phyloP scores from a whole-genome alignment of 2,113 vertebrate genomes.

The Gadus macrocephalus region DNA sequence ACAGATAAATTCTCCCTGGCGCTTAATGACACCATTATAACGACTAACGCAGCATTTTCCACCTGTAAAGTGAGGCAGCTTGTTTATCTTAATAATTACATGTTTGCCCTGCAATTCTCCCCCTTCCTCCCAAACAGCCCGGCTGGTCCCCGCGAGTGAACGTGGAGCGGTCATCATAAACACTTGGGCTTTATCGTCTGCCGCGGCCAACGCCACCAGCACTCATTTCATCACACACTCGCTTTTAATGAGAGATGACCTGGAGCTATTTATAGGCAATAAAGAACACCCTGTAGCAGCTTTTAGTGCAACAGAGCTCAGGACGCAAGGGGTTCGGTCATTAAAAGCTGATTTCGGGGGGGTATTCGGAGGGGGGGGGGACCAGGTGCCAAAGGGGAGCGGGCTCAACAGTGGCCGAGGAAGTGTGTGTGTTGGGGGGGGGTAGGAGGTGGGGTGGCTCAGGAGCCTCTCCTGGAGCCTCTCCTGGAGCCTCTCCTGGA shows the following conservation, averaged over 20 bases:
- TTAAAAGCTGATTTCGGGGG: slow-evolving; percentile 22
- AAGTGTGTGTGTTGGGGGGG: too few relatives aligned
- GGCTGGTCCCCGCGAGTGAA: slow-evolving; percentile 35
- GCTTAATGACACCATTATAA: too few relatives aligned
- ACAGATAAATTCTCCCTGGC: too few relatives aligned
- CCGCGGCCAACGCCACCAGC: slow-evolving; percentile 27
- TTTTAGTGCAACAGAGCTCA: slow-evolving; percentile 46
- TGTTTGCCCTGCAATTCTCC: slow-evolving; percentile 12
- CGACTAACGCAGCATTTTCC: neutral
- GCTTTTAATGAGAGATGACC: slow-evolving; percentile 64
- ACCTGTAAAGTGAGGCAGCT: neutral
- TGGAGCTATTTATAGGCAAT: slow-evolving; percentile 61
- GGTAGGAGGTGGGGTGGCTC: neutral
- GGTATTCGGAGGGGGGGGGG: neutral
- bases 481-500: neutral
- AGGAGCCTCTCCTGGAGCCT: neutral
- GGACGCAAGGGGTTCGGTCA: slow-evolving; percentile 37
- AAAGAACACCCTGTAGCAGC: slow-evolving; percentile 49
- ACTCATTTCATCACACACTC: slow-evolving; percentile 52
- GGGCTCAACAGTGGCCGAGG: neutral
- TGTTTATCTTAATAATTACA: neutral
- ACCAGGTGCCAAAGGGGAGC: neutral
- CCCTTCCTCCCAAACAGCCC: slow-evolving; percentile 27
- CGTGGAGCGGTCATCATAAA: slow-evolving; percentile 49
- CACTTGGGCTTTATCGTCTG: slow-evolving; percentile 48